phyloP scores from a whole-genome alignment of 2,888 invertebrate species.

The Tribolium freemani region DNA sequence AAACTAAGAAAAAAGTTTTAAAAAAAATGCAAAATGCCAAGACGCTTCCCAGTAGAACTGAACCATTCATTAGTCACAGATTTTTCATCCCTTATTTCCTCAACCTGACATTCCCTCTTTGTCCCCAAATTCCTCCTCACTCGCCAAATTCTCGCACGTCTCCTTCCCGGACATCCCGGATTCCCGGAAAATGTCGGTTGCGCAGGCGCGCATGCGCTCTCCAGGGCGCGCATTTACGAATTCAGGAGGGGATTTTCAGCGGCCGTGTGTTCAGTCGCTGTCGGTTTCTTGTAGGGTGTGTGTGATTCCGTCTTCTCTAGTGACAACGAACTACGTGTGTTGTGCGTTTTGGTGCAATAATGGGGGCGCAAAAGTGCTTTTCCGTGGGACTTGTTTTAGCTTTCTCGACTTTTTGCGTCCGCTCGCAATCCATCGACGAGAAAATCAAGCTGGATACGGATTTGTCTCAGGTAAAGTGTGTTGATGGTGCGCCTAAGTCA shows the following conservation, averaged over 20 bases:
- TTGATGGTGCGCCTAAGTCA: conserved; percentile 17
- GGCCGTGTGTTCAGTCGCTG: conserved; percentile 5
- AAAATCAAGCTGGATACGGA: conserved; percentile 76
- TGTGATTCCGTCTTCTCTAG: background rate
- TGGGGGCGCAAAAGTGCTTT: conserved; percentile 1
- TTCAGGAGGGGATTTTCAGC: conserved; percentile 7
- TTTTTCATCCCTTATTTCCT: no score
- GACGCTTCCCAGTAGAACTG: no score
- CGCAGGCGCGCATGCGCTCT: conserved; percentile 15
- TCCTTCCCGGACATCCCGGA: conserved; percentile 23
- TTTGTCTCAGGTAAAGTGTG: conserved; percentile 74
- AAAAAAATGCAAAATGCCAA: no score
- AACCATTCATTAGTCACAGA: no score
- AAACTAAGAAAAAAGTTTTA: no score
- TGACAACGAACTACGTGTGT: conserved; percentile 33
- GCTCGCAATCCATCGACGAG: conserved; percentile 71
- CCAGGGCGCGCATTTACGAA: conserved; percentile 1
- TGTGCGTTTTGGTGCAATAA: conserved; percentile 8
- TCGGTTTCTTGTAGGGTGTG: background rate
- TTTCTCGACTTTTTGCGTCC: background rate
- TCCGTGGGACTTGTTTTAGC: background rate
- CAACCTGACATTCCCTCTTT: background rate
- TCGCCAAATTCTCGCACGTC: background rate
- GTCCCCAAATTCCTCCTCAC: background rate
- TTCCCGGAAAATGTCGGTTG: conserved; percentile 9